A percentile compares a stretch with the other conserved stretches of the same genome.
phyloP scores from a whole-genome alignment of 2,113 vertebrate genomes.

The Elgaria multicarinata region DNA sequence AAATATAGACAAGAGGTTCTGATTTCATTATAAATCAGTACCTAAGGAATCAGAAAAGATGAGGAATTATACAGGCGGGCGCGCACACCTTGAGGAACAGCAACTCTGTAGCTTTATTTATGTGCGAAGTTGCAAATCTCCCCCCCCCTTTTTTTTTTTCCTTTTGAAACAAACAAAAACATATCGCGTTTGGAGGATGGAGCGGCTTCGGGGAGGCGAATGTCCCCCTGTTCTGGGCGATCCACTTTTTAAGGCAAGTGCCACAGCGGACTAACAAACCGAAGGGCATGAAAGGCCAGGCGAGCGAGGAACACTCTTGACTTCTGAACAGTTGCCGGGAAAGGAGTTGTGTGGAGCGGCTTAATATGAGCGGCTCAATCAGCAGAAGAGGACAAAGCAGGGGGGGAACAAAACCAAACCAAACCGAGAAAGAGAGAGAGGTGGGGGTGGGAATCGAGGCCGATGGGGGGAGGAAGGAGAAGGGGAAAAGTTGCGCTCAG shows the following conservation, averaged over 20 bases:
- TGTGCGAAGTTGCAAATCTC: background rate
- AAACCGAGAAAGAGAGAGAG: background rate
- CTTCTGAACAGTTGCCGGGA: conserved; percentile 78
- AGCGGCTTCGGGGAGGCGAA: conserved; percentile 73
- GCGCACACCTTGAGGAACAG: conserved; percentile 41
- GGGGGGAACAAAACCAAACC: conserved; percentile 29
- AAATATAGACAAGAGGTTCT: conserved; percentile 55
- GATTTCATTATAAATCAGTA: conserved; percentile 62
- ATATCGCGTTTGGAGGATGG: conserved; percentile 67
- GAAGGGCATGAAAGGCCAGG: conserved; percentile 75
- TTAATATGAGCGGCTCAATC: conserved; percentile 67
- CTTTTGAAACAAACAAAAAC: no score
- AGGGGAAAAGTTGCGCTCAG: conserved; percentile 57
- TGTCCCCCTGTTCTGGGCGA: conserved; percentile 61
- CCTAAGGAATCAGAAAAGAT: conserved; percentile 52
- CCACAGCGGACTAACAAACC: conserved; percentile 74
- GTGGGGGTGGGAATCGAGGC: fast-evolving
- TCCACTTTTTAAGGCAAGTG: conserved; percentile 72
- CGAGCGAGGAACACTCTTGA: conserved; percentile 79
- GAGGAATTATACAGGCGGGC: background rate
- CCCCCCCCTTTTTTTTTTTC: no score
- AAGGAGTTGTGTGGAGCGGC: conserved; percentile 64
- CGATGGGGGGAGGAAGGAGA: background rate
- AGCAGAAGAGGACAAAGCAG: conserved; percentile 63
- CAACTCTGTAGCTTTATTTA: background rate